Evolutionary conservation across 2,113 vertebrate species (phyloP).

Genomic region (Nymphicus hollandicus): DNA sequence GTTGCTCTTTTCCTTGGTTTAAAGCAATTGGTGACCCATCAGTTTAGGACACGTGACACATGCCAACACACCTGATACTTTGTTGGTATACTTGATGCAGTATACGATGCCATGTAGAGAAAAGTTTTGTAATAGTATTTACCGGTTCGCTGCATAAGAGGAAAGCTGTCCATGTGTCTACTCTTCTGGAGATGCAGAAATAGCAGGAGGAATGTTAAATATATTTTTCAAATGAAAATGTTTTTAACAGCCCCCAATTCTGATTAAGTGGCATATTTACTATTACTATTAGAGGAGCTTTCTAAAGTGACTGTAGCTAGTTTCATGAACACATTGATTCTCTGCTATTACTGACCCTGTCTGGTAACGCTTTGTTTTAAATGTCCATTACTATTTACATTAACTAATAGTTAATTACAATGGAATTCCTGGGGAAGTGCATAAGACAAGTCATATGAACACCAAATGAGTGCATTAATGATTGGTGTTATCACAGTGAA

Average conservation of each 20-base stretch:
- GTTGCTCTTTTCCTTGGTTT: not conserved
- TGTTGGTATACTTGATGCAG: not conserved
- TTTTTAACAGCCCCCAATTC: not conserved
- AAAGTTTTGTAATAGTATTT: not conserved
- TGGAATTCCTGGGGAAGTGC: slow-evolving; percentile 69
- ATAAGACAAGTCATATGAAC: slow-evolving; percentile 69
- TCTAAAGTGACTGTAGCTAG: not conserved
- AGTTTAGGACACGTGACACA: accelerated
- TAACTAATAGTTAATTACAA: slow-evolving; percentile 78
- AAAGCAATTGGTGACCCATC: not conserved
- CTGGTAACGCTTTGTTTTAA: slow-evolving; percentile 67
- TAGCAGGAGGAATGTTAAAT: not conserved
- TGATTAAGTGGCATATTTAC: slow-evolving; percentile 19
- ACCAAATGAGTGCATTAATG: slow-evolving; percentile 75
- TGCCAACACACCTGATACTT: not conserved
- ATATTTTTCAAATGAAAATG: not conserved
- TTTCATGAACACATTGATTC: slow-evolving; percentile 46
- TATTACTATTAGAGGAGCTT: slow-evolving; percentile 2
- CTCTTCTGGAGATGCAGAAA: not conserved
- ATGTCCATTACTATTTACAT: slow-evolving; percentile 74
- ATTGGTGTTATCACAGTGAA: slow-evolving; percentile 75
- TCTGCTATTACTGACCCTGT: slow-evolving; percentile 51
- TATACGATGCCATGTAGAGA: not conserved
- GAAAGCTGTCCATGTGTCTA: not conserved
- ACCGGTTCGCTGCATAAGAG: not conserved